These are phyloP conservation scores for Pharmacophagus antenor DNA, from an alignment of 2,888 invertebrate species.

Conservation along the genomic window DNA sequence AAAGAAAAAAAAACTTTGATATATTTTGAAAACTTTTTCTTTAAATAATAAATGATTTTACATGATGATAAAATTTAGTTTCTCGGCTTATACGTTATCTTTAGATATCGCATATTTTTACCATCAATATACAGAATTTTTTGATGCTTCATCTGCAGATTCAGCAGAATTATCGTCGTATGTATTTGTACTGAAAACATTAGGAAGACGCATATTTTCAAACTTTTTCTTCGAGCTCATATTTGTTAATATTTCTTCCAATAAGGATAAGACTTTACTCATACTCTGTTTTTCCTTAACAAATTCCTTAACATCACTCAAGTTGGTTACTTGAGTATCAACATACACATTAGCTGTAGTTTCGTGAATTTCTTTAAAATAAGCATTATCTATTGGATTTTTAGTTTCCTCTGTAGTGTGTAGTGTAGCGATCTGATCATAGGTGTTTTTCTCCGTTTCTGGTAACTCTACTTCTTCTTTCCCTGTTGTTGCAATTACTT, in stretches of 20 bases:
- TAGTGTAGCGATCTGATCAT: neutral
- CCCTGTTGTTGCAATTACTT: neutral
- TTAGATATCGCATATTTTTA: neutral
- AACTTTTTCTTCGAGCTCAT: conserved; percentile 26
- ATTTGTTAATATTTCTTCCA: conserved; percentile 29
- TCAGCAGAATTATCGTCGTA: conserved; percentile 9
- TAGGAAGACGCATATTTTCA: conserved; percentile 12
- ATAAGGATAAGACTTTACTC: conserved; percentile 26
- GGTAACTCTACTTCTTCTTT: neutral
- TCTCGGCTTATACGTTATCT: neutral
- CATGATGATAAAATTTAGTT: neutral
- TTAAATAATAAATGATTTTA: neutral
- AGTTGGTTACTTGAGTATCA: conserved; percentile 9
- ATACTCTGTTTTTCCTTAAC: conserved; percentile 30
- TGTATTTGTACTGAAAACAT: conserved; percentile 8
- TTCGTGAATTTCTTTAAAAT: conserved; percentile 10
- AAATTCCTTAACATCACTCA: conserved; percentile 27
- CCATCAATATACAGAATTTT: neutral
- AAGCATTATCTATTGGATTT: conserved; percentile 1
- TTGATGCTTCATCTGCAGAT: conserved; percentile 1
- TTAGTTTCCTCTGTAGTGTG: neutral
- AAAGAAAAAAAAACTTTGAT: neutral
- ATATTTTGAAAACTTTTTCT: neutral
- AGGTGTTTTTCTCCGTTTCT: neutral
- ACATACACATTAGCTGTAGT: conserved; percentile 11